phyloP scores from a whole-genome alignment of 1,140 invertebrate genomes.

The Acromyrmex echinatior region DNA sequence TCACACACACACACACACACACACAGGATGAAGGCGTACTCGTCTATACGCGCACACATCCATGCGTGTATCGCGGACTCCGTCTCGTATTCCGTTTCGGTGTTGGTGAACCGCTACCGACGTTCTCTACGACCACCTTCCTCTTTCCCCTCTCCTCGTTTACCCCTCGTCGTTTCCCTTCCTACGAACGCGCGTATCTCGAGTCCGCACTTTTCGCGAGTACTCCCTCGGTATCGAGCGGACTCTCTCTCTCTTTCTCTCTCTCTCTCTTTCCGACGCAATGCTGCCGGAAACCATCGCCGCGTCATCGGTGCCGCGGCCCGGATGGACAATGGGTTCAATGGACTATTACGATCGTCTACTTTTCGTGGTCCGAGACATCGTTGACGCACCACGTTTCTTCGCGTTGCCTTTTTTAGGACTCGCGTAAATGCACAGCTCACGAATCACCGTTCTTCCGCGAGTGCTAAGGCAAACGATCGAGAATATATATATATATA shows the following conservation, averaged over 20 bases:
- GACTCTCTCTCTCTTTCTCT: slow-evolving; percentile 14
- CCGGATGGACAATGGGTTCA: slow-evolving; percentile 61
- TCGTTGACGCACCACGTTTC: slow-evolving; percentile 28
- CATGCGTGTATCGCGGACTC: slow-evolving; percentile 31
- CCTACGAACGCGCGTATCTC: slow-evolving; percentile 67
- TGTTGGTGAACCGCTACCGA: slow-evolving; percentile 70
- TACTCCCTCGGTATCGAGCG: slow-evolving; percentile 71
- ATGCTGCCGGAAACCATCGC: slow-evolving; percentile 63
- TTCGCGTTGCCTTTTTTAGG: slow-evolving; percentile 28
- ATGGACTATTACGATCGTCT: slow-evolving; percentile 56
- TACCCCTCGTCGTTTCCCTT: slow-evolving; percentile 60
- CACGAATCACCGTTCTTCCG: slow-evolving; percentile 2
- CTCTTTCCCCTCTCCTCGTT: neutral
- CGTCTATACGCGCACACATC: neutral
- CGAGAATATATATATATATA: neutral
- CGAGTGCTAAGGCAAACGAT: neutral
- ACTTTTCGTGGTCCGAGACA: slow-evolving; percentile 54
- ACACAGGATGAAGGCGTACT: neutral
- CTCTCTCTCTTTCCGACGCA: slow-evolving; percentile 26
- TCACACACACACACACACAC: neutral
- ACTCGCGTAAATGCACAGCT: slow-evolving; percentile 18
- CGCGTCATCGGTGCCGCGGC: slow-evolving; percentile 57
- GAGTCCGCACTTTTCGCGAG: slow-evolving; percentile 68
- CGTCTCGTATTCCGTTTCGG: slow-evolving; percentile 35
- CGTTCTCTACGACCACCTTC: slow-evolving; percentile 68